Evolutionary conservation across 2,797 vertebrate species (phyloP).

Genomic region (Microchirus variegatus): DNA sequence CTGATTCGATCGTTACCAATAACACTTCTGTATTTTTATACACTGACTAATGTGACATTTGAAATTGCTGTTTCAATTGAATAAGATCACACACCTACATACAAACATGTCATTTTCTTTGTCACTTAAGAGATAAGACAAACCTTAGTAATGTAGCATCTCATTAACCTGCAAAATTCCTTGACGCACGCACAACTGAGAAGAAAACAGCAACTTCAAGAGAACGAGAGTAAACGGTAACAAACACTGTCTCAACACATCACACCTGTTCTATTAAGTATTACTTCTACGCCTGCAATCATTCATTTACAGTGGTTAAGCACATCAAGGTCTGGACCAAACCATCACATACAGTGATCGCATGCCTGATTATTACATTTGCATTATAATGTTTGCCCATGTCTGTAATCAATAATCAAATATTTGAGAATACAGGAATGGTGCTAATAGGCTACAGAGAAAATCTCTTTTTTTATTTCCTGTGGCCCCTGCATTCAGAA

Average conservation of each 20-base stretch:
- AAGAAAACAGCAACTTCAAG: background rate
- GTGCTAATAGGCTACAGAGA: background rate
- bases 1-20: background rate
- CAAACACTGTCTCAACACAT: background rate
- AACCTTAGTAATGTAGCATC: background rate
- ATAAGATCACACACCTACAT: background rate
- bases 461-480: no score
- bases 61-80: background rate
- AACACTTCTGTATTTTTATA: background rate
- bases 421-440: no score
- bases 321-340: background rate
- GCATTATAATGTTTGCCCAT: no score
- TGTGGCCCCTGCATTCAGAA: no score
- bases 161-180: background rate
- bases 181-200: background rate
- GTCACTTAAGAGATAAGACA: background rate
- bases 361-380: no score
- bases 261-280: conserved; percentile 1
- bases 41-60: background rate
- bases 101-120: background rate
- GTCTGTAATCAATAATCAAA: no score
- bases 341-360: background rate
- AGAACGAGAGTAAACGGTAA: background rate
- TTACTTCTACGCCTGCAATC: background rate
- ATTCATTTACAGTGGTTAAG: background rate